Percentiles rank a stretch among this genome's conserved stretches.
These are phyloP conservation scores for Anas acuta DNA, from an alignment of 2,797 vertebrate genomes.

Conservation along the genomic window DNA sequence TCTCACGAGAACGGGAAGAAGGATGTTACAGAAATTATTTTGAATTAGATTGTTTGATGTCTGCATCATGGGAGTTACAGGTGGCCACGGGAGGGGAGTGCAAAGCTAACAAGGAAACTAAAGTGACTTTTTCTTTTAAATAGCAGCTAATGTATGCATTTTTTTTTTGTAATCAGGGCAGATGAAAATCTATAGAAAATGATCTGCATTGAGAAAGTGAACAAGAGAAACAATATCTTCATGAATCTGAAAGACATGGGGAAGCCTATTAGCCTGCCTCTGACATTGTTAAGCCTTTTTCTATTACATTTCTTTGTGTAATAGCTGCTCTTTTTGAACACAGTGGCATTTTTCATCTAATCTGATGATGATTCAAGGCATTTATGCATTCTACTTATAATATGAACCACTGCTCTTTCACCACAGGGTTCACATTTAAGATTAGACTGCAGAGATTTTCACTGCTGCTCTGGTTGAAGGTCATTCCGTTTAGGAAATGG, in stretches of 20 bases:
- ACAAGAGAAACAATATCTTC: neutral
- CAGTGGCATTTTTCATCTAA: slow-evolving; percentile 54
- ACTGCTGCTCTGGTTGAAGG: slow-evolving; percentile 52
- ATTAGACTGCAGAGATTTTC: slow-evolving; percentile 59
- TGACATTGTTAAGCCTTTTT: slow-evolving; percentile 23
- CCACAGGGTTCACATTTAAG: slow-evolving; percentile 33
- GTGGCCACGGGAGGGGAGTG: neutral
- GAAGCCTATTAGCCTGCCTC: slow-evolving; percentile 34
- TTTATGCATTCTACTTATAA: slow-evolving; percentile 48
- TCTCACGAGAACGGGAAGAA: neutral
- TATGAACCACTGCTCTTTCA: slow-evolving; percentile 33
- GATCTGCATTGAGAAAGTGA: slow-evolving; percentile 3
- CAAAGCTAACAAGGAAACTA: neutral
- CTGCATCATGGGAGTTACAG: neutral
- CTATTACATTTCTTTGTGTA: slow-evolving; percentile 10
- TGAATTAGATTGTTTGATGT: neutral
- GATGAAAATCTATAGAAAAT: slow-evolving; percentile 20
- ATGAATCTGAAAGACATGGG: slow-evolving; percentile 8
- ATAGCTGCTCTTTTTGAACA: slow-evolving; percentile 47
- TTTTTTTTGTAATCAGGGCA: neutral
- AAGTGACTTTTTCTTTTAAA: neutral
- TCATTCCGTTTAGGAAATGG: slow-evolving; percentile 61
- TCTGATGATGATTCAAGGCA: slow-evolving; percentile 50
- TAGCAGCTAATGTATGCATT: neutral
- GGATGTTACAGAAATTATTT: neutral